These are phyloP conservation scores for Zaprionus africanus DNA, from an alignment of 1,140 invertebrate genomes.

Conservation along the genomic window DNA sequence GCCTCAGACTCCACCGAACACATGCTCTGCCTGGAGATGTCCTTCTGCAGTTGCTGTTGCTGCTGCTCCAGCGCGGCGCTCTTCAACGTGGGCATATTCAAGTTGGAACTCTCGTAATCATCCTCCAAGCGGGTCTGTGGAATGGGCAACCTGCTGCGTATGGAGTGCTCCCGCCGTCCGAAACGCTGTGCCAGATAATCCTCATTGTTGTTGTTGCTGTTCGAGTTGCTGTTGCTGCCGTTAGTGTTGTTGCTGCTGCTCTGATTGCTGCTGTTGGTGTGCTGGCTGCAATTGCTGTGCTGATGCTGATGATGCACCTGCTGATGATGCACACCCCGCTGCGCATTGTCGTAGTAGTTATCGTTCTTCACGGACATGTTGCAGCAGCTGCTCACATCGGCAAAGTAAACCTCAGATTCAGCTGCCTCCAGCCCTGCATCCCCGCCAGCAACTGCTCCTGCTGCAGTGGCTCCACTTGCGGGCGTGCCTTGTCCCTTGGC, in stretches of 20 bases:
- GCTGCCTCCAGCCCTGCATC: slow-evolving; percentile 84
- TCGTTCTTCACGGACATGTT: slow-evolving; percentile 89
- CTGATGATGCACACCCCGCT: slow-evolving; percentile 52
- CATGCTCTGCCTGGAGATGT: slow-evolving; percentile 86
- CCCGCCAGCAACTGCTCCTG: not conserved
- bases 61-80: slow-evolving; percentile 60
- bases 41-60: slow-evolving; percentile 84
- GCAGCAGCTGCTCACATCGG: slow-evolving; percentile 93
- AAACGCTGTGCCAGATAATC: slow-evolving; percentile 86
- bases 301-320: slow-evolving; percentile 68
- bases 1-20: slow-evolving; percentile 84
- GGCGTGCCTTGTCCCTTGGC: slow-evolving; percentile 54
- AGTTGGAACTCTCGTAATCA: slow-evolving; percentile 74
- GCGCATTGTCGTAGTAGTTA: slow-evolving; percentile 80
- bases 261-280: slow-evolving; percentile 62
- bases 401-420: slow-evolving; percentile 93
- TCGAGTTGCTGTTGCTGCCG: slow-evolving; percentile 56
- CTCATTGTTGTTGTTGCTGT: slow-evolving; percentile 82
- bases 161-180: slow-evolving; percentile 86
- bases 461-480: not conserved
- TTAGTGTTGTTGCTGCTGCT: slow-evolving; percentile 56
- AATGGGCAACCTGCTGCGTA: slow-evolving; percentile 86
- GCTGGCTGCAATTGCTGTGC: slow-evolving; percentile 69
- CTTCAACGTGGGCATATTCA: slow-evolving; percentile 67
- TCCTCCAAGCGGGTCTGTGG: slow-evolving; percentile 84